Evolutionary conservation across 2,797 vertebrate genomes (phyloP), one percentile per base, ranked within the genome.

Genomic region (Sebastes kiyomatsui): DNA sequence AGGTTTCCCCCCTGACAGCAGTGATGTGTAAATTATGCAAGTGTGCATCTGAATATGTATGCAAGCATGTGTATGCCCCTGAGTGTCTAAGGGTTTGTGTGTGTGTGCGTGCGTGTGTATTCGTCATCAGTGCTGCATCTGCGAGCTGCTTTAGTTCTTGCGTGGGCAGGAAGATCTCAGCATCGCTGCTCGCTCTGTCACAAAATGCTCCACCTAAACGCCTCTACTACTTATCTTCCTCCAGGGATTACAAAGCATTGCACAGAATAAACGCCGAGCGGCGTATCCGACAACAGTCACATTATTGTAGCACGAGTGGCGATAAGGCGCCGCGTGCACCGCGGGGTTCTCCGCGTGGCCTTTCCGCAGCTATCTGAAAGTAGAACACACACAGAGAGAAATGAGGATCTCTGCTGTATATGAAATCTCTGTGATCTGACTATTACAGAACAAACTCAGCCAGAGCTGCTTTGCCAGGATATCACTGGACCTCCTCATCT

Each of bases 171-270:
- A 75, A 28, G 82, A 89, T 82, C 85, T 83, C 79, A 30, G 81
- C 88, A 58, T 85, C 56, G 12, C 85, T 42, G 33, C 73, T 38
- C 54, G 18, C 79, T 77, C 85, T 79, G 86, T 86, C 86, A 80
- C 81, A 82, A 86, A 90, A 68, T 2, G 77, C 90, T 86, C 78
- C 89, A 86, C 81, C 84, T 86, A 80, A 89, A 88, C 64, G 75
- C 82, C 83, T 81, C 76, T 16, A 30, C 85, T 49, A 72, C 89
- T 90, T 83, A 88, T 92, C 88, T 82, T 81, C 84, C 84, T 71
- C 83, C 11, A 68, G 83, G 84, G 85, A 82, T 87, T 88, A 90
- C 80, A 77, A 80, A 82, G 85, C 85, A n/a, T 76, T 42, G 80
- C 83, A 83, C 49, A 52, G 14, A 87, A 92, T 85, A 87, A 86